Conservation (phyloP, 2,797 vertebrate genomes). For the Cossypha heuglini region DNA sequence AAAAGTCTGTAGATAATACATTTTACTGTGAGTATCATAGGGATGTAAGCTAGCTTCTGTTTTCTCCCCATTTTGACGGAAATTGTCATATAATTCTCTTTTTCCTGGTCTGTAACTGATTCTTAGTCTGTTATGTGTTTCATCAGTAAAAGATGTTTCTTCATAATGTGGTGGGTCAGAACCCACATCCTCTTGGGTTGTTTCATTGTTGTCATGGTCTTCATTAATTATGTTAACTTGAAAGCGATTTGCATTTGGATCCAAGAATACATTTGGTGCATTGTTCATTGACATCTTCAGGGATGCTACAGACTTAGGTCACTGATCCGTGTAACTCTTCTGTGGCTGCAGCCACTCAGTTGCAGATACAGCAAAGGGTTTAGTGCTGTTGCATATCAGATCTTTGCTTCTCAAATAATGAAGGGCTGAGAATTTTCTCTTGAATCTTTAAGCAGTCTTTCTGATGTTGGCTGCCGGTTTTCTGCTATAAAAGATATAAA, state of each 20-base stretch:
- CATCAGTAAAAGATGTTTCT: constrained; percentile 81
- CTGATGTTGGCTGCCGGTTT: background rate
- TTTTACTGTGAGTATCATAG: constrained; percentile 77
- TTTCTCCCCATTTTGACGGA: constrained; percentile 80
- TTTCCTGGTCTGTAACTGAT: constrained; percentile 79
- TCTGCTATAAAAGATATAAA: constrained; percentile 55
- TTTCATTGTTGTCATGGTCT: constrained; percentile 52
- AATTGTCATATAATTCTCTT: constrained; percentile 74
- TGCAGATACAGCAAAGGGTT: background rate
- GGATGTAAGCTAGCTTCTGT: constrained; percentile 79
- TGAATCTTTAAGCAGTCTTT: constrained; percentile 32
- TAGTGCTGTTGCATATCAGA: background rate
- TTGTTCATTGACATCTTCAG: constrained; percentile 78
- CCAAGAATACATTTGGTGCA: constrained; percentile 70
- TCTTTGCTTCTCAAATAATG: constrained; percentile 18
- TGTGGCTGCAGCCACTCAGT: background rate
- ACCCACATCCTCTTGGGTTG: constrained; percentile 65
- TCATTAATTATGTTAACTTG: constrained; percentile 79
- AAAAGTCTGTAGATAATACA: constrained; percentile 85
- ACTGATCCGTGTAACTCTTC: background rate
- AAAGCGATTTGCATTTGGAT: constrained; percentile 74
- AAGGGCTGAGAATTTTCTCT: background rate
- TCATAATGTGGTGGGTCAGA: constrained; percentile 85
- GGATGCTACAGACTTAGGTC: background rate
- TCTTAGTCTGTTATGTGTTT: constrained; percentile 69